Conservation (phyloP, 2,888 invertebrate species). For the Griposia aprilina region DNA sequence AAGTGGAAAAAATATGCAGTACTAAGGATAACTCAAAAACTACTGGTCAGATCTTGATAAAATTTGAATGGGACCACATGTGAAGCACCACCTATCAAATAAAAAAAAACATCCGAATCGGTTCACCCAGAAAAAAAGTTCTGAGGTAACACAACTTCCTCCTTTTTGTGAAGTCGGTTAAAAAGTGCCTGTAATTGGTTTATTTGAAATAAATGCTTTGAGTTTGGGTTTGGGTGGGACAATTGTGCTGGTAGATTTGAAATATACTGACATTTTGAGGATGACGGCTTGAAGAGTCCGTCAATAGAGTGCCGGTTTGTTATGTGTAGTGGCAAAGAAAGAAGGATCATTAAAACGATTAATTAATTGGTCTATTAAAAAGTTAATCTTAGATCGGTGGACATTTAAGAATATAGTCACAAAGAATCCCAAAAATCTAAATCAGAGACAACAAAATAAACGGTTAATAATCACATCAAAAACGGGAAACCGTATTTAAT, state of each 20-base stretch:
- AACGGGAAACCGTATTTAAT: slow-evolving; percentile 58
- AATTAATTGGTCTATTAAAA: slow-evolving; percentile 17
- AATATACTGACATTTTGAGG: not conserved
- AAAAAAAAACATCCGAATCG: no score
- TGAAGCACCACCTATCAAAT: no score
- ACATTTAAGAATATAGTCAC: not conserved
- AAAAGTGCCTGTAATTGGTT: no score
- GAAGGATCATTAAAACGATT: slow-evolving; percentile 3
- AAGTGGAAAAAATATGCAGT: no score
- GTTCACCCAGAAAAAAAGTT: no score
- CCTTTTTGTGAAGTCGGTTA: no score
- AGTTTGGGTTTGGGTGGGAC: no score
- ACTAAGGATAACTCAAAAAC: no score
- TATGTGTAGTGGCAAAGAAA: not conserved
- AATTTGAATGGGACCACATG: no score
- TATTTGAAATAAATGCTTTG: no score
- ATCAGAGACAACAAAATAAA: slow-evolving; percentile 41
- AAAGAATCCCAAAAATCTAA: slow-evolving; percentile 22
- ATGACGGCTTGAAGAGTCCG: not conserved
- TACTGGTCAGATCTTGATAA: no score
- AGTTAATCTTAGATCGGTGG: not conserved
- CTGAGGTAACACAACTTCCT: no score
- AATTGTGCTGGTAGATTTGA: not conserved
- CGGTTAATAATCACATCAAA: slow-evolving; percentile 59
- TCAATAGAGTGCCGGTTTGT: not conserved